Percentiles rank a stretch among this genome's conserved stretches.
phyloP scores from a whole-genome alignment of 2,113 vertebrate species.

The Mirounga angustirostris region DNA sequence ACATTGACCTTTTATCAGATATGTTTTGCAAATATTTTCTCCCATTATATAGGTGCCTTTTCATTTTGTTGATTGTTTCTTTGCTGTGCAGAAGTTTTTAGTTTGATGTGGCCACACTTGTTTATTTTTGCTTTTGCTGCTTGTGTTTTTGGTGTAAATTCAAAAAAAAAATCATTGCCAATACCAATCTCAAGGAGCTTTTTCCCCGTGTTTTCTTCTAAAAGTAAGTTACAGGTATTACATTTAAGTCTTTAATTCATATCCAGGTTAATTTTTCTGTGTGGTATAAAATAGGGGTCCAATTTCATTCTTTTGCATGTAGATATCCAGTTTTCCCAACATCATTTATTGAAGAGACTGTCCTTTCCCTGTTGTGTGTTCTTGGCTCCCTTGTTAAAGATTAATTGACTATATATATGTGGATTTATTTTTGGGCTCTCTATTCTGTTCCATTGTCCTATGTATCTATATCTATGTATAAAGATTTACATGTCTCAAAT shows the following conservation, averaged over 20 bases:
- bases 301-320: neutral
- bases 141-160: neutral
- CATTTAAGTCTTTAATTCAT: neutral
- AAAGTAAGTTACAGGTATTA: neutral
- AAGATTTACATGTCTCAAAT: slow-evolving; percentile 27
- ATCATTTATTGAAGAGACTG: neutral
- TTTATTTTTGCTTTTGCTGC: neutral
- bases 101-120: neutral
- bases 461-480: neutral
- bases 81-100: neutral
- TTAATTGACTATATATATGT: neutral
- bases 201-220: neutral
- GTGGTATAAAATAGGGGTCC: neutral
- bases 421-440: neutral
- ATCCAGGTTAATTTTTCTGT: neutral
- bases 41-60: neutral
- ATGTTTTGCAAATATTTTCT: neutral
- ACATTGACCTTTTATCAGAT: neutral
- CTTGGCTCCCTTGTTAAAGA: neutral
- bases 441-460: neutral
- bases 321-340: neutral
- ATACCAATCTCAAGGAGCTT: neutral
- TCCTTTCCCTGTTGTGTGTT: neutral
- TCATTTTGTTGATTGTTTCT: neutral
- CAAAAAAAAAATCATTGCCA: neutral